Evolutionary conservation across 1,140 invertebrate genomes (phyloP), one percentile per base, ranked within the genome.

Genomic region (Aphaenogaster ashmeadi): DNA sequence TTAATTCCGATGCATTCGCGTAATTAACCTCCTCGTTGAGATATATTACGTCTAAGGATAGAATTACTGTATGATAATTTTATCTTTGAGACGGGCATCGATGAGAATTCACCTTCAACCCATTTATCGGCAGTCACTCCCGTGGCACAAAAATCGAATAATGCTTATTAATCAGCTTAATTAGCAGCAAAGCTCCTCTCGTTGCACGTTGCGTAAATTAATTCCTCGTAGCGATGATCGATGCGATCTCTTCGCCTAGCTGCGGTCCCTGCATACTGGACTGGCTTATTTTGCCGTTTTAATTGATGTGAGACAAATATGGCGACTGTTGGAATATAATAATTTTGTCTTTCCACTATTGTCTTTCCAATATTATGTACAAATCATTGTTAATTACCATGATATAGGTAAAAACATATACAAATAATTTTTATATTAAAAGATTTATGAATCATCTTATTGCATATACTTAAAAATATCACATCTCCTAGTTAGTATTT

Each of bases 61-160:
- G 8, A 66, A 66, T 66, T 79, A 79, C 0, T 60, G 33, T 54
- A 80, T 66, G 77, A 66, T 13, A 66, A 66, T 80, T 54, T 80
- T 50, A 33, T 83, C 41, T 83, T 50, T 21, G 27, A 52, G 33
- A 86, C 58, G 18, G 7, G 8, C 38, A 60, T 58, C 44, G 9
- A 66, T 77, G 44, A 64, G 13, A 78, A 86, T 86, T 64, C 8
- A 86, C 11, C 66, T 85, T 58, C 58, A 47, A 79, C 15, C 62
- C 60, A 52, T 89, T 87, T 77, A 84, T 88, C 66, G 88, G 52
- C 50, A 81, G 38, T 86, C 38, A 47, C 74, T 89, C 52, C 54
- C 74, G 21, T 79, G 79, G 84, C 87, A 80, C 50, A 86, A 66
- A 58, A 86, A 88, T 84, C 13, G 18, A 84, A 13, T 84, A 84